phyloP scores from a whole-genome alignment of 1,140 invertebrate genomes.

The Linepithema humile region DNA sequence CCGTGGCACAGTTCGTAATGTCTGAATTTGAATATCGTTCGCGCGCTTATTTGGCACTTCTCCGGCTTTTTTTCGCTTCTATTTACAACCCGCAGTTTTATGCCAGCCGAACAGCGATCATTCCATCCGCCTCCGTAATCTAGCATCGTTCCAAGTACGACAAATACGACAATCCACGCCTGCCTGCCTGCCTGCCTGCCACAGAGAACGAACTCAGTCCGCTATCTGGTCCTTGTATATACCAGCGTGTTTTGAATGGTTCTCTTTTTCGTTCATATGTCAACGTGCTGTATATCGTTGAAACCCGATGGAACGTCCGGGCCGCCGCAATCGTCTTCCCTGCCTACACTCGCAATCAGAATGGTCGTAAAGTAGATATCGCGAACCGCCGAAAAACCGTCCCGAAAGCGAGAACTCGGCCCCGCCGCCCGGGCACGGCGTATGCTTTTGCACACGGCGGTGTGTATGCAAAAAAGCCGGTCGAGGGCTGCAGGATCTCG shows the following conservation, averaged over 20 bases:
- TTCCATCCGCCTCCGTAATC: conserved; percentile 55
- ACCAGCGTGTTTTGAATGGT: conserved; percentile 62
- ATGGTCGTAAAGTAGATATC: conserved; percentile 71
- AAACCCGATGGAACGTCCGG: conserved; percentile 58
- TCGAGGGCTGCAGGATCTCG: conserved; percentile 61
- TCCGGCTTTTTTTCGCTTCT: conserved; percentile 37
- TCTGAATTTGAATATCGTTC: conserved; percentile 10
- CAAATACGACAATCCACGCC: conserved; percentile 61
- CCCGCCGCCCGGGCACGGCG: conserved; percentile 42
- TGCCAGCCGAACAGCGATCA: conserved; percentile 33
- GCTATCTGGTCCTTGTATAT: conserved; percentile 52
- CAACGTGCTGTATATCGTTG: conserved; percentile 57
- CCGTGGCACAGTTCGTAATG: neutral
- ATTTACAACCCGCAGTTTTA: conserved; percentile 54
- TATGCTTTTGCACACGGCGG: conserved; percentile 58
- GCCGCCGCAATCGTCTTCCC: conserved; percentile 57
- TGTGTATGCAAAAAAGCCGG: conserved; percentile 73
- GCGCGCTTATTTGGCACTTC: conserved; percentile 40
- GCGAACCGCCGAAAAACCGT: conserved; percentile 68
- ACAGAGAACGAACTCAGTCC: conserved; percentile 54
- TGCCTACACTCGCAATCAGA: conserved; percentile 65
- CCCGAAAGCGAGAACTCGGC: conserved; percentile 68
- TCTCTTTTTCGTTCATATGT: conserved; percentile 62
- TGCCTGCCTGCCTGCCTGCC: conserved; percentile 33
- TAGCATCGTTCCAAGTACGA: conserved; percentile 57